A percentile compares a stretch with the other conserved stretches of the same genome.
Evolutionary conservation across 2,888 invertebrate genomes (phyloP).

Genomic region (Microctonus aethiopoides): DNA sequence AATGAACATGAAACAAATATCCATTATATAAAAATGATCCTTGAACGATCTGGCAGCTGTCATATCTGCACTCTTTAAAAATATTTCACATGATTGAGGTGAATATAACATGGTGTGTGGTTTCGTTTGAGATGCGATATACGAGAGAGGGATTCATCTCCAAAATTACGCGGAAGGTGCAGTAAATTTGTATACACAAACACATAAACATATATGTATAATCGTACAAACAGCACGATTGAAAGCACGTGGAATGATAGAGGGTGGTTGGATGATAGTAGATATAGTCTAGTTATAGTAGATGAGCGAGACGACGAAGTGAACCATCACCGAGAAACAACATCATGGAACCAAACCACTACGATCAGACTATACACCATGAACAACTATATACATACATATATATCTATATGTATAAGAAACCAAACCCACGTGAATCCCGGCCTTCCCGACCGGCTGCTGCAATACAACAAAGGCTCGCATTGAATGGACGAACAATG

Average conservation of each 20-base stretch:
- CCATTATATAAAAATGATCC: not conserved
- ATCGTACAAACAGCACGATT: not conserved
- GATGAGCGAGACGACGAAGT: no score
- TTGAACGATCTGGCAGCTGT: not conserved
- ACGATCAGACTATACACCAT: not conserved
- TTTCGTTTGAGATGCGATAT: no score
- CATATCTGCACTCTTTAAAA: not conserved
- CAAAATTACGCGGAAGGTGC: not conserved
- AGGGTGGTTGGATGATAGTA: not conserved
- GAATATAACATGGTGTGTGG: not conserved
- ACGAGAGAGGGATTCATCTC: not conserved
- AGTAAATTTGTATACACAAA: not conserved
- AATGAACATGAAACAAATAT: not conserved
- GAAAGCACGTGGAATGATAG: not conserved
- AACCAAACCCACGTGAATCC: not conserved
- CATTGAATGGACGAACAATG: slow-evolving; percentile 38
- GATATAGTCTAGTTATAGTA: not conserved
- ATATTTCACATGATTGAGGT: not conserved
- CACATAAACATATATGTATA: no score
- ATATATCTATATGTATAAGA: no score
- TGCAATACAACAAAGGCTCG: slow-evolving; percentile 34
- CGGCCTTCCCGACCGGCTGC: slow-evolving; percentile 21
- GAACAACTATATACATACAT: no score
- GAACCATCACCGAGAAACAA: not conserved
- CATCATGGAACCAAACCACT: slow-evolving; percentile 12